These are phyloP conservation scores for Scaptomyza polygonia DNA, from an alignment of 2,888 invertebrate genomes.

Conservation along the genomic window DNA sequence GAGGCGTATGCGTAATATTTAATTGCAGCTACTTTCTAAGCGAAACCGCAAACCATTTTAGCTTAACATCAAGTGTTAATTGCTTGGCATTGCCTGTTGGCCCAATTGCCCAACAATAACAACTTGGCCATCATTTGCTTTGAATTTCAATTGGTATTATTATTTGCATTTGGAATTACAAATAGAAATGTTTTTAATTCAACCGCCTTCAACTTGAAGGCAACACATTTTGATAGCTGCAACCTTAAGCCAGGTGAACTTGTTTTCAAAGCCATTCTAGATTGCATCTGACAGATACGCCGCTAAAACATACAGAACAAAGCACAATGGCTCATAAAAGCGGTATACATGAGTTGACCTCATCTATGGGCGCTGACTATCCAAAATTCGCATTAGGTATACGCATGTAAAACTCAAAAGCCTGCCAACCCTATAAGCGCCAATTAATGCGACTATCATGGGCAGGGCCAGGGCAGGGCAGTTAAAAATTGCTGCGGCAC, in stretches of 20 bases:
- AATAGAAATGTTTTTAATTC: conserved; percentile 55
- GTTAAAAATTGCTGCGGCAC: conserved; percentile 61
- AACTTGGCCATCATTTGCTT: conserved; percentile 59
- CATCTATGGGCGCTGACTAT: conserved; percentile 41
- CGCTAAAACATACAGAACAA: conserved; percentile 52
- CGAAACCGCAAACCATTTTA: not conserved
- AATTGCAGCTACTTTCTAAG: conserved; percentile 33
- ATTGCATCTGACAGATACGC: conserved; percentile 44
- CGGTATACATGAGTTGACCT: conserved; percentile 34
- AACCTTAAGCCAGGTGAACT: conserved; percentile 22
- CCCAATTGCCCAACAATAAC: conserved; percentile 45
- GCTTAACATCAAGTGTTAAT: conserved; percentile 16
- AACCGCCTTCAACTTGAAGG: conserved; percentile 67
- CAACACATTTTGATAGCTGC: conserved; percentile 34
- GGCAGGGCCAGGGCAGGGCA: conserved; percentile 49
- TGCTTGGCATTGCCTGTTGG: conserved; percentile 43
- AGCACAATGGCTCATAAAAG: conserved; percentile 46
- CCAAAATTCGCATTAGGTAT: conserved; percentile 35
- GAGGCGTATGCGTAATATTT: conserved; percentile 54
- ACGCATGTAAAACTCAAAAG: conserved; percentile 10
- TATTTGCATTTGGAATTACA: conserved; percentile 62
- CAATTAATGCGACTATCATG: conserved; percentile 58
- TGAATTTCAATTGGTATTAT: conserved; percentile 63
- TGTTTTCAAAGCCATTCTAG: conserved; percentile 53
- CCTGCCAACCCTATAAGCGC: conserved; percentile 49